Evolutionary conservation across 2,888 invertebrate species (phyloP).

Genomic region (Leucania comma): DNA sequence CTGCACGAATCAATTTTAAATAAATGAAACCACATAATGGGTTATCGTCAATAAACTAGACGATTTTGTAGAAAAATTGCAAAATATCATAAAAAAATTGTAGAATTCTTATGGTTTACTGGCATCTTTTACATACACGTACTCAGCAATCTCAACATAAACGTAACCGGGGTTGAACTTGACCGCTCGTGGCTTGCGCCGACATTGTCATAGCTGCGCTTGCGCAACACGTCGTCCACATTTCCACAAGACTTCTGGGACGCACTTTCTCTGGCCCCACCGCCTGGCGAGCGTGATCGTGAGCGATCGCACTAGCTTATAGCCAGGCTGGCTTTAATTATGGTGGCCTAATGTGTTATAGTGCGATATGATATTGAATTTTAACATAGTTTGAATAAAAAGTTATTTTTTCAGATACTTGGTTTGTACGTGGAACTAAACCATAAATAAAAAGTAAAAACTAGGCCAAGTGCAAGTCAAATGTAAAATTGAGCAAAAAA

Average conservation of each 20-base stretch:
- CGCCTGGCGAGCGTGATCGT: constrained; percentile 30
- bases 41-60: no score
- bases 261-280: constrained; percentile 70
- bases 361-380: neutral
- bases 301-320: constrained; percentile 41
- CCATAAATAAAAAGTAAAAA: no score
- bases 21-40: no score
- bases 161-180: constrained; percentile 63
- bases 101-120: no score
- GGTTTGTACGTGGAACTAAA: no score
- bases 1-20: no score
- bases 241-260: constrained; percentile 59
- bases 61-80: no score
- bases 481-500: no score
- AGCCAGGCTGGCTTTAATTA: constrained; percentile 10
- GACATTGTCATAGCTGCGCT: constrained; percentile 61
- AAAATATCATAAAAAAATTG: no score
- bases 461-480: no score
- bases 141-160: constrained; percentile 9
- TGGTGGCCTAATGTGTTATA: neutral
- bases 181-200: constrained; percentile 70
- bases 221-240: constrained; percentile 65
- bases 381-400: no score
- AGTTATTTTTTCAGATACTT: no score
- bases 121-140: neutral